These are phyloP conservation scores for Teleiodes luculella DNA, from an alignment of 2,888 invertebrate genomes.

Conservation along the genomic window DNA sequence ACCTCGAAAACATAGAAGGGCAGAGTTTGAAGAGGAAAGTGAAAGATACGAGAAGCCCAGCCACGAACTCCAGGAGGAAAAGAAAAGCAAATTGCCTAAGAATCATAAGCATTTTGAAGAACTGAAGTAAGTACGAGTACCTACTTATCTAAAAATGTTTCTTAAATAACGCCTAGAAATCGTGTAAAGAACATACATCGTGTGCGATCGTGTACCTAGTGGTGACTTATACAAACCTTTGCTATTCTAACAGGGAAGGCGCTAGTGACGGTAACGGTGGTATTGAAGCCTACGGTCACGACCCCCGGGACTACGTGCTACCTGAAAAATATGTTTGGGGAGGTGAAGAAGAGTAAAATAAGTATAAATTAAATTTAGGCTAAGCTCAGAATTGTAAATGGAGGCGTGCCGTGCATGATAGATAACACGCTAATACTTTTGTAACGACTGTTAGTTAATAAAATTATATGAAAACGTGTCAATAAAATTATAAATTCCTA, in stretches of 20 bases:
- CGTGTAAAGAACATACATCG: too few species aligned
- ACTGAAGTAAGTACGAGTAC: slow-evolving; percentile 55
- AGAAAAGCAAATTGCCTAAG: slow-evolving; percentile 29
- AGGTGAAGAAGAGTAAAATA: neutral
- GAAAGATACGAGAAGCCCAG: slow-evolving; percentile 20
- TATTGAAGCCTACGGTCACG: slow-evolving; percentile 62
- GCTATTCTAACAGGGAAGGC: slow-evolving; percentile 54
- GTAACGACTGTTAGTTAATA: too few species aligned
- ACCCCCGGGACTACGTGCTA: slow-evolving; percentile 60
- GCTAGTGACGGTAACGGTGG: slow-evolving; percentile 65
- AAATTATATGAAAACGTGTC: too few species aligned
- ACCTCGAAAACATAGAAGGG: neutral
- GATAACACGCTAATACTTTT: too few species aligned
- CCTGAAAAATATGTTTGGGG: slow-evolving; percentile 58
- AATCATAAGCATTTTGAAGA: slow-evolving; percentile 46
- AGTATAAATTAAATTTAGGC: neutral
- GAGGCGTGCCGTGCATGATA: neutral
- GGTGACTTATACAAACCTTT: too few species aligned
- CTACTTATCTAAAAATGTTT: too few species aligned
- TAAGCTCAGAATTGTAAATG: neutral
- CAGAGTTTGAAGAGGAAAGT: slow-evolving; percentile 17
- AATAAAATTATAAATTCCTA: too few species aligned
- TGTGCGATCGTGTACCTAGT: too few species aligned
- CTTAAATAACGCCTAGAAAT: too few species aligned
- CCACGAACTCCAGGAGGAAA: slow-evolving; percentile 31